Percentiles rank a stretch among this genome's conserved stretches.
phyloP scores from a whole-genome alignment of 1,140 invertebrate species.

The Saccostrea cuccullata region DNA sequence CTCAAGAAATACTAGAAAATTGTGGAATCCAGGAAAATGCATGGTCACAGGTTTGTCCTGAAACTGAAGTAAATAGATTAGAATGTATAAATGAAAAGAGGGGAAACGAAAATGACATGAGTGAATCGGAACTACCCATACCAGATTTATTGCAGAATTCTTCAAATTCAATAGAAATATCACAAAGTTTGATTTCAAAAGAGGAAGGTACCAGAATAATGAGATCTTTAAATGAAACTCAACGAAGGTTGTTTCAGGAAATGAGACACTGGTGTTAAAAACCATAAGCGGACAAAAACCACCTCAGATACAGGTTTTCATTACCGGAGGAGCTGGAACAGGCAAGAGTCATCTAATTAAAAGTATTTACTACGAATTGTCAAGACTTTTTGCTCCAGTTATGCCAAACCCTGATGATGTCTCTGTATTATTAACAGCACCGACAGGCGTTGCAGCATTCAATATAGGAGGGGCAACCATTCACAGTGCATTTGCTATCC shows the following conservation, averaged over 20 bases:
- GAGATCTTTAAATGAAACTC: constrained; percentile 26
- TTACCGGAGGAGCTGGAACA: constrained; percentile 53
- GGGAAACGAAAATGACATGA: background rate
- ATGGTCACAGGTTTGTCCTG: constrained; percentile 45
- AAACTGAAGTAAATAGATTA: constrained; percentile 6
- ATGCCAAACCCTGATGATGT: constrained; percentile 41
- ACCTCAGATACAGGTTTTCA: constrained; percentile 47
- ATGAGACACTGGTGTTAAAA: constrained; percentile 48
- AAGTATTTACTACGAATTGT: constrained; percentile 52
- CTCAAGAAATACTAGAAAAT: constrained; percentile 15
- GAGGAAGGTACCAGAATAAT: background rate
- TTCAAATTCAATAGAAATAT: background rate
- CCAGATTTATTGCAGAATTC: constrained; percentile 14
- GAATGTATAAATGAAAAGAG: constrained; percentile 39
- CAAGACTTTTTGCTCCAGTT: constrained; percentile 45
- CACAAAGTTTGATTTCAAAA: background rate
- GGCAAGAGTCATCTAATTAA: constrained; percentile 60
- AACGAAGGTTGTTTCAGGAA: constrained; percentile 47
- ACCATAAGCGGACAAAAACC: constrained; percentile 32
- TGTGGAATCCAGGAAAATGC: constrained; percentile 43
- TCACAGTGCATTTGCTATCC: constrained; percentile 50
- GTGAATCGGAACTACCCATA: background rate
- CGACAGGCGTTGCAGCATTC: constrained; percentile 47
- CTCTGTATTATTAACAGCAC: constrained; percentile 48
- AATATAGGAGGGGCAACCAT: constrained; percentile 47